Evolutionary conservation across 2,113 vertebrate species (phyloP).

Genomic region (Thalassoma bifasciatum): DNA sequence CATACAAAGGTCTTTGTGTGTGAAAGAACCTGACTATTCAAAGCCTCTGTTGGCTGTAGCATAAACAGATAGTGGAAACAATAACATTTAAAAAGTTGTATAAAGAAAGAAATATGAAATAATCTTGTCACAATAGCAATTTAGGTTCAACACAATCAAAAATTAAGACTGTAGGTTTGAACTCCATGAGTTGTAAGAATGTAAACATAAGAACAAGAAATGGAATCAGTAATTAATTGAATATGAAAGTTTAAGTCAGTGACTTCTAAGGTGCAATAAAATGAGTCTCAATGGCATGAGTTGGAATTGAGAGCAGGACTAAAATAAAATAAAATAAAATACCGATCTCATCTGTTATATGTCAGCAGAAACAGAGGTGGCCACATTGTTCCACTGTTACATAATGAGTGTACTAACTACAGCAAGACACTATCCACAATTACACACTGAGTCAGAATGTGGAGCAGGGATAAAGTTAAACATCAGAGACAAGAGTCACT

Average conservation of each 20-base stretch:
- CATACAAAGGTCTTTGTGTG: too few relatives aligned
- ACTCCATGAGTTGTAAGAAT: too few relatives aligned
- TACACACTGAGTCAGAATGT: conserved; percentile 6
- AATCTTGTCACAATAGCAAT: too few relatives aligned
- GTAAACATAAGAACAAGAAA: too few relatives aligned
- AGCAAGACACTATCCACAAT: conserved; percentile 3
- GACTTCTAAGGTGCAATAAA: background rate
- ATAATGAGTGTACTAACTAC: background rate
- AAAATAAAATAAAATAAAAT: too few relatives aligned
- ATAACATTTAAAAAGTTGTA: too few relatives aligned
- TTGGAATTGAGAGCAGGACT: background rate
- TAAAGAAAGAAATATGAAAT: too few relatives aligned
- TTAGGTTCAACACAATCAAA: too few relatives aligned
- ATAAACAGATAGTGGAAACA: background rate
- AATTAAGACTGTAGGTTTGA: too few relatives aligned
- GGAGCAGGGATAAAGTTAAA: conserved; percentile 3
- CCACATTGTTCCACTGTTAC: background rate
- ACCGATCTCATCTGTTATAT: conserved; percentile 5
- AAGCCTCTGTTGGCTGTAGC: background rate
- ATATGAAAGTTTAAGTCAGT: too few relatives aligned
- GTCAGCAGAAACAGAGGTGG: background rate
- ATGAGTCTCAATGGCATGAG: background rate
- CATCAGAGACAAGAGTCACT: conserved; percentile 1
- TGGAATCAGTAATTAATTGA: too few relatives aligned
- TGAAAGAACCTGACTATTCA: background rate